phyloP scores from a whole-genome alignment of 2,888 invertebrate species.

The Zhuqinia jingwanae region DNA sequence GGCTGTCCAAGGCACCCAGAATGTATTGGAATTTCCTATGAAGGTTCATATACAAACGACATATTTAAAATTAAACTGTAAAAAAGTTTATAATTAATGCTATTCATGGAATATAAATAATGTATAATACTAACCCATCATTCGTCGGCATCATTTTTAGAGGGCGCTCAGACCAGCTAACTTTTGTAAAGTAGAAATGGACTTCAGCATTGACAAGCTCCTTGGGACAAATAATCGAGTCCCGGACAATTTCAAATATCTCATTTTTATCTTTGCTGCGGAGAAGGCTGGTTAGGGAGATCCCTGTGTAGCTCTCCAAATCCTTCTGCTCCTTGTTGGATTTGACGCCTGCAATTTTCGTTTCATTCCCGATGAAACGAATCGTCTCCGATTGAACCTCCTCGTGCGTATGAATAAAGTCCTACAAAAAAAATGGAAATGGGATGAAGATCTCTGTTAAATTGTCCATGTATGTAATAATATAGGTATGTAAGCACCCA shows the following conservation, averaged over 20 bases:
- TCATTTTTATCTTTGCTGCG: conserved; percentile 47
- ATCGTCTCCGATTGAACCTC: conserved; percentile 23
- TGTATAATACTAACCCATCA: conserved; percentile 47
- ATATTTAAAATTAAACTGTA: no score
- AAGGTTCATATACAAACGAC: background rate
- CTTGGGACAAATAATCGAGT: conserved; percentile 55
- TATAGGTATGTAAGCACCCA: no score
- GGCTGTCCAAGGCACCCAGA: conserved; percentile 54
- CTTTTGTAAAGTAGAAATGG: conserved; percentile 46
- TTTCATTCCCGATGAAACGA: conserved; percentile 49
- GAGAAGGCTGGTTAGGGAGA: conserved; percentile 3
- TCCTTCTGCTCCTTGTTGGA: conserved; percentile 29
- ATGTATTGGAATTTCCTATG: conserved; percentile 58
- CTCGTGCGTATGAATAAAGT: conserved; percentile 55
- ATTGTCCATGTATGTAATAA: no score
- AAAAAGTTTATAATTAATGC: no score
- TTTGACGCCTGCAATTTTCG: conserved; percentile 7
- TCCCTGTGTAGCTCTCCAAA: conserved; percentile 52
- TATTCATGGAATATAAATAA: no score
- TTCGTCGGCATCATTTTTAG: conserved; percentile 21
- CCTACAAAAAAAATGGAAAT: conserved; percentile 16
- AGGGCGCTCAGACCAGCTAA: conserved; percentile 51
- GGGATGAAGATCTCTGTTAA: no score
- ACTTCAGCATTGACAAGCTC: conserved; percentile 50
- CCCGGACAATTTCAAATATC: conserved; percentile 56